These are phyloP conservation scores for Phymorhynchus buccinoides DNA, from an alignment of 1,140 invertebrate genomes.

Conservation along the genomic window DNA sequence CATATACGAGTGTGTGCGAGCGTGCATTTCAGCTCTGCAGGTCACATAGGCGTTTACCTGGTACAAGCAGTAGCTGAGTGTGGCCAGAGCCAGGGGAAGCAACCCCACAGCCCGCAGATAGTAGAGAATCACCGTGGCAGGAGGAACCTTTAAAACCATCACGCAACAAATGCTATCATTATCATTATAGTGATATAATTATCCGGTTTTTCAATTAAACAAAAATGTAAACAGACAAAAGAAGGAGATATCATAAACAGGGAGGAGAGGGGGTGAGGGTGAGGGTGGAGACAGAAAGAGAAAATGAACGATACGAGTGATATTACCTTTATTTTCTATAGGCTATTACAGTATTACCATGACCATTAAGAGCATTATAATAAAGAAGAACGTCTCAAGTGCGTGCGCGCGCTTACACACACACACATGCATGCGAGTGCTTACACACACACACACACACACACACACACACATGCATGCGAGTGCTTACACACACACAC, in stretches of 20 bases:
- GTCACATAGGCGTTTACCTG: no score
- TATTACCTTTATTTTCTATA: background rate
- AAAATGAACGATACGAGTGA: background rate
- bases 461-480: background rate
- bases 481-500: background rate
- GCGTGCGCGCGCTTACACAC: no score
- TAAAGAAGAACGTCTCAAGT: background rate
- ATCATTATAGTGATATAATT: background rate
- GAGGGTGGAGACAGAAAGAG: background rate
- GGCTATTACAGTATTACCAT: no score
- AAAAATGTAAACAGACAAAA: background rate
- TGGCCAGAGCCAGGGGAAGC: constrained; percentile 38
- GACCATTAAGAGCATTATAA: no score
- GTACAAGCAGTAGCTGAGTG: constrained; percentile 49
- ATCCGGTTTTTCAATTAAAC: background rate
- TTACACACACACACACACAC: no score
- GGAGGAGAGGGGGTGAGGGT: background rate
- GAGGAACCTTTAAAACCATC: constrained; percentile 50
- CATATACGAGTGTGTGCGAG: no score
- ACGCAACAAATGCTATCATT: background rate
- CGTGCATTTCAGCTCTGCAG: no score
- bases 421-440: no score
- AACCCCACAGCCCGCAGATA: constrained; percentile 55
- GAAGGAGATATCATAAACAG: background rate
- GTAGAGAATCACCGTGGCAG: constrained; percentile 52